Conservation (phyloP, 2,113 vertebrate species). For the Burhinus bistriatus region DNA sequence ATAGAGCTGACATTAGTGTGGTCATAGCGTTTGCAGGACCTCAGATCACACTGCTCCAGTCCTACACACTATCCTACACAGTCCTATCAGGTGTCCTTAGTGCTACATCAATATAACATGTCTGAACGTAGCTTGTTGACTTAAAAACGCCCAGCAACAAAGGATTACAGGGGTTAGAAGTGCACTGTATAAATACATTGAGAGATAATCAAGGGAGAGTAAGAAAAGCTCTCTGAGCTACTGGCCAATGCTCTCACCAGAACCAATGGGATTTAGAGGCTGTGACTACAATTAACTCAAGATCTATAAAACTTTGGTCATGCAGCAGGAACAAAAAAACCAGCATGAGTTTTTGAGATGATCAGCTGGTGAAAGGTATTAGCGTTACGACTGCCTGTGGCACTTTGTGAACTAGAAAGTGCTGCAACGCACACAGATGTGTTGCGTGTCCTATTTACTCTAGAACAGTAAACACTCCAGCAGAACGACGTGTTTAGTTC, state of each 20-base stretch:
- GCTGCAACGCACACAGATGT: neutral
- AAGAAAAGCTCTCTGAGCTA: neutral
- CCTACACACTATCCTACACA: neutral
- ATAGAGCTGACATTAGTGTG: neutral
- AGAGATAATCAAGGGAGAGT: neutral
- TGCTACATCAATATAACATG: neutral
- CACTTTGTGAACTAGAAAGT: neutral
- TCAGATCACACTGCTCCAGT: neutral
- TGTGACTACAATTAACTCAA: neutral
- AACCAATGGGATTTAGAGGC: neutral
- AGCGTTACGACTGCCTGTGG: neutral
- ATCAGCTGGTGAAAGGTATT: neutral
- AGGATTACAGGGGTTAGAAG: neutral
- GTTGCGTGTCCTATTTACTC: neutral
- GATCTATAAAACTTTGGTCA: neutral
- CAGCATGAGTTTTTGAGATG: neutral
- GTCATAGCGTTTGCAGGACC: neutral
- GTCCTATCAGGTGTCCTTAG: neutral
- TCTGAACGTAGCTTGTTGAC: neutral
- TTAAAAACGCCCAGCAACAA: neutral
- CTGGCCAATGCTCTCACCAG: neutral
- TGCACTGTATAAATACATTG: neutral
- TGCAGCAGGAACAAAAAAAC: neutral
- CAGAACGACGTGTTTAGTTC: neutral
- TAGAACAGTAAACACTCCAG: neutral